Conservation (phyloP, 2,888 invertebrate species). For the Conops quadrifasciatus region DNA sequence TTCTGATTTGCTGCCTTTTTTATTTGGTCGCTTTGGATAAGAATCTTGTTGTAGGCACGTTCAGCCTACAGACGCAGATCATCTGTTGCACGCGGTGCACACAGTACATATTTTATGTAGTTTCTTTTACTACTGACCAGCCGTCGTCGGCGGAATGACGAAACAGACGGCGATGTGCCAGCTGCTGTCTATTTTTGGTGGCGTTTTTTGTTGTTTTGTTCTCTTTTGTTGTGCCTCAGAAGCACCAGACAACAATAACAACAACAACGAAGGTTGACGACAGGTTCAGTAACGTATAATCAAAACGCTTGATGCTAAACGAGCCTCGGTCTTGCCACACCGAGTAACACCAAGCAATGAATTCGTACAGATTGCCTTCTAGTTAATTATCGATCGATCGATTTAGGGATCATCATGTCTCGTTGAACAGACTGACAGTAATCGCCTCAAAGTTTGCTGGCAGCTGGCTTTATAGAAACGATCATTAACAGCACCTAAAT, state of each 20-base stretch:
- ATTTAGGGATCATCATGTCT: conserved; percentile 1
- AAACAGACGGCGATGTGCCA: no score
- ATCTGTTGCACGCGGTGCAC: not conserved
- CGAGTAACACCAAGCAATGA: not conserved
- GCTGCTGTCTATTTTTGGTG: not conserved
- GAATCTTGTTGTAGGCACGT: not conserved
- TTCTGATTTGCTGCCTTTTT: conserved; percentile 5
- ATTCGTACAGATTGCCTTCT: not conserved
- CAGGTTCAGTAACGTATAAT: conserved; percentile 4
- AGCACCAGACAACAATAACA: not conserved
- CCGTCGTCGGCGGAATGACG: no score
- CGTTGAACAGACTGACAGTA: not conserved
- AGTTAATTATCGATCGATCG: not conserved
- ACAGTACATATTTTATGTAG: no score
- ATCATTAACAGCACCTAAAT: no score
- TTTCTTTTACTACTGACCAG: no score
- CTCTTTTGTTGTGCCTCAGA: not conserved
- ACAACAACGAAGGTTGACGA: conserved; percentile 1
- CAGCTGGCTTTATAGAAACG: not conserved
- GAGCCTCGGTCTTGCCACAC: not conserved
- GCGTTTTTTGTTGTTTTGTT: not conserved
- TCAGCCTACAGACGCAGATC: not conserved
- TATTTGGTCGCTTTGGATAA: not conserved
- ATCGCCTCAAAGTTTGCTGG: not conserved
- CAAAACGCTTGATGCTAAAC: not conserved